phyloP scores from a whole-genome alignment of 2,888 invertebrate genomes.

The Tetragnatha montana region DNA sequence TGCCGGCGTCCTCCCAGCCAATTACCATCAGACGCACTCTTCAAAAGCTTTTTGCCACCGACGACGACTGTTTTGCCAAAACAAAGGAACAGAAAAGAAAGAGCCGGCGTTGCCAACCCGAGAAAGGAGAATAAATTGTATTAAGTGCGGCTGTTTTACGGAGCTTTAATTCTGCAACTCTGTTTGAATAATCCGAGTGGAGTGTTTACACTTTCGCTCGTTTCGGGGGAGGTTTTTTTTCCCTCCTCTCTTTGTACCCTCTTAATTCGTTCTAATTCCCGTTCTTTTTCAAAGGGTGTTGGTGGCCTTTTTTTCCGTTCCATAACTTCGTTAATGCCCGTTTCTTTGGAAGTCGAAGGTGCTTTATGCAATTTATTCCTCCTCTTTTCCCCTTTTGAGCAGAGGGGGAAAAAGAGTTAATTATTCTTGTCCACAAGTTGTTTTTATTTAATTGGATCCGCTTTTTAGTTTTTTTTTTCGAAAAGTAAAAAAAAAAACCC shows the following conservation, averaged over 20 bases:
- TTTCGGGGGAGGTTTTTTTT: conserved; percentile 14
- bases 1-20: conserved; percentile 47
- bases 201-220: conserved; percentile 65
- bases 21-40: conserved; percentile 53
- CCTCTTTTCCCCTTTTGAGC: conserved; percentile 13
- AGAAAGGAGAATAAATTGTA: conserved; percentile 64
- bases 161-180: conserved; percentile 66
- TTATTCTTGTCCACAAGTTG: conserved; percentile 69
- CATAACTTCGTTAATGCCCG: conserved; percentile 60
- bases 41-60: conserved; percentile 41
- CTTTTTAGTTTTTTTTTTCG: conserved; percentile 22
- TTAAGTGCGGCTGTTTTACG: conserved; percentile 69
- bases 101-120: conserved; percentile 11
- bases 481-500: conserved; percentile 4
- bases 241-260: conserved; percentile 40
- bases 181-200: conserved; percentile 62
- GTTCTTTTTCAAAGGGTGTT: conserved; percentile 59
- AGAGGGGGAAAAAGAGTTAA: conserved; percentile 58
- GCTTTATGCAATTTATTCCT: conserved; percentile 50
- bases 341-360: conserved; percentile 38
- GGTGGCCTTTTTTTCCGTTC: conserved; percentile 16
- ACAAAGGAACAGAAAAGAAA: conserved; percentile 62
- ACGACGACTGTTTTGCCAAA: conserved; percentile 59
- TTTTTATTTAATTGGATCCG: conserved; percentile 60
- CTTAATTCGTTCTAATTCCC: conserved; percentile 69